phyloP scores from a whole-genome alignment of 2,888 invertebrate species.

The Deilephila elpenor region DNA sequence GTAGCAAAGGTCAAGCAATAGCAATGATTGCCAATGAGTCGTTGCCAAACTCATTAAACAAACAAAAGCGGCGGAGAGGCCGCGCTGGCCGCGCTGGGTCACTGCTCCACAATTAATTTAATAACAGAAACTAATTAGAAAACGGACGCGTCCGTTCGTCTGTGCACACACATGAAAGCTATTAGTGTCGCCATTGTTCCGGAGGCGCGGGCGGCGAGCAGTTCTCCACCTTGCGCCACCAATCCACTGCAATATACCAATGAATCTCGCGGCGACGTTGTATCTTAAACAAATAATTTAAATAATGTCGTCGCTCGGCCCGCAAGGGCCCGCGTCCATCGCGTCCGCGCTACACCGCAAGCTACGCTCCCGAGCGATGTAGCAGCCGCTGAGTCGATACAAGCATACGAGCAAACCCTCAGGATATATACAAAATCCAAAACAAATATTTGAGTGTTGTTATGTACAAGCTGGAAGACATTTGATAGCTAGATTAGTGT shows the following conservation, averaged over 20 bases:
- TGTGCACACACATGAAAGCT: slow-evolving; percentile 33
- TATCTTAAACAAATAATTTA: slow-evolving; percentile 76
- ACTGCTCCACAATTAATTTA: slow-evolving; percentile 9
- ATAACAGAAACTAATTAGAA: slow-evolving; percentile 21
- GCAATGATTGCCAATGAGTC: slow-evolving; percentile 4
- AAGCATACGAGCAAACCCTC: neutral
- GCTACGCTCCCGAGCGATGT: slow-evolving; percentile 6
- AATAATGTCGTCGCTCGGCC: slow-evolving; percentile 65
- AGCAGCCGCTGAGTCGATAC: neutral
- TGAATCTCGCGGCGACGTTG: slow-evolving; percentile 68
- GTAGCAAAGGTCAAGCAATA: slow-evolving; percentile 16
- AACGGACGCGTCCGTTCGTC: slow-evolving; percentile 15
- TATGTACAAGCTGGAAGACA: too few species aligned
- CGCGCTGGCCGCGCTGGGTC: neutral
- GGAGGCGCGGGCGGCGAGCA: slow-evolving; percentile 52
- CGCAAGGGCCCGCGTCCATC: slow-evolving; percentile 58
- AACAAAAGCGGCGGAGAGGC: slow-evolving; percentile 38
- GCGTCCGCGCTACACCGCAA: slow-evolving; percentile 23
- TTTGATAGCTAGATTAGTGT: too few species aligned
- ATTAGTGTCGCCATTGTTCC: slow-evolving; percentile 54
- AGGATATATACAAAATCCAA: too few species aligned
- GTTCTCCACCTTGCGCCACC: slow-evolving; percentile 49
- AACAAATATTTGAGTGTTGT: too few species aligned
- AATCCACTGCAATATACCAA: slow-evolving; percentile 65
- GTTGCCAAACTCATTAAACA: slow-evolving; percentile 29